Conservation (phyloP, 92 coral and sea anemone species). For the Siderastrea siderea region DNA sequence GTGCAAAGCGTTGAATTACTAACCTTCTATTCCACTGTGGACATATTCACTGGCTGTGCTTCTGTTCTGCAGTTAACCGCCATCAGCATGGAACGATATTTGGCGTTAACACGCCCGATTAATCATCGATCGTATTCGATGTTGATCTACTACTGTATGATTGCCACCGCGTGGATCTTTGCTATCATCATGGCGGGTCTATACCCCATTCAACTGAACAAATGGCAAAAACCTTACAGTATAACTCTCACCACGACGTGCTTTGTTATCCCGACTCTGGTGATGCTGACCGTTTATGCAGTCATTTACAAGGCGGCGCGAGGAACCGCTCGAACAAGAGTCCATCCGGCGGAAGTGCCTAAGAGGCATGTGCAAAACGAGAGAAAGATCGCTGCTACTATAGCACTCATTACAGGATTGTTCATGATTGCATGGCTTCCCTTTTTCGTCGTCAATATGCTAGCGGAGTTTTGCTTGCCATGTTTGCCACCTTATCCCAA, state of each 20-base stretch:
- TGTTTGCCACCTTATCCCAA: slow-evolving; percentile 65
- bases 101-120: slow-evolving; percentile 89
- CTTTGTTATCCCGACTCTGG: slow-evolving; percentile 73
- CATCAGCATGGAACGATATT: slow-evolving; percentile 89
- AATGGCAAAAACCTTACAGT: slow-evolving; percentile 85
- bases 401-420: slow-evolving; percentile 85
- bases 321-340: slow-evolving; percentile 62
- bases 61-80: slow-evolving; percentile 96
- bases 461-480: slow-evolving; percentile 63
- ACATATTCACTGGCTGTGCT: slow-evolving; percentile 88
- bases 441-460: slow-evolving; percentile 71
- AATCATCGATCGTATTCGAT: slow-evolving; percentile 76
- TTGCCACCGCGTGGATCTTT: slow-evolving; percentile 75
- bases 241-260: slow-evolving; percentile 68
- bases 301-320: slow-evolving; percentile 76
- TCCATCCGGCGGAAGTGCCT: slow-evolving; percentile 61
- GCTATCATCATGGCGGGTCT: slow-evolving; percentile 81
- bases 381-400: slow-evolving; percentile 82
- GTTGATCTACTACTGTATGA: slow-evolving; percentile 70
- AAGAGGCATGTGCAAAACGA: slow-evolving; percentile 70
- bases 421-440: slow-evolving; percentile 95
- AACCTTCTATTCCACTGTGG: slow-evolving; percentile 73
- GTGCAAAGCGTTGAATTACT: slow-evolving; percentile 15
- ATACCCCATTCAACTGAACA: slow-evolving; percentile 64
- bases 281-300: slow-evolving; percentile 77